Base-by-base conservation (phyloP, 2,113 vertebrate species). In the Rhynchomys soricoides region DNA sequence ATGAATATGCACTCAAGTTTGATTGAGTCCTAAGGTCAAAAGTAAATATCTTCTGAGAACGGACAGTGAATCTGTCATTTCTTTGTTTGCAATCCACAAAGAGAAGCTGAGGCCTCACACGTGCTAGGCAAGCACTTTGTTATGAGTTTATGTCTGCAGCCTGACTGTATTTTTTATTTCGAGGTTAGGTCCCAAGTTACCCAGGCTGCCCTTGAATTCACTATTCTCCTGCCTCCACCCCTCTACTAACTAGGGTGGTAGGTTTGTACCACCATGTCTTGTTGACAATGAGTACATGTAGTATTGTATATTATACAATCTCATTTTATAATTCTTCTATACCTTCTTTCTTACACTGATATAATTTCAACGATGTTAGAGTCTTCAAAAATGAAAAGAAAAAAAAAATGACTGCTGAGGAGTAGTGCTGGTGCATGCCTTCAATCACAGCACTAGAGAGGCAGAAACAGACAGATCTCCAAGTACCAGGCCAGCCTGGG, bases 21-120 rank as follows among this genome's bases (percentile, higher is more conserved):
- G 43, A 94, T 68, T 85, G 31, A 88, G 10, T 59, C 71, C n/a
- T 48, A 93, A 90, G 15, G 26, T 0, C 11, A 77, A 68, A 89
- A 48, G 4, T 21, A 70, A 94, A 62, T 59, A 24, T 50, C 2
- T 96, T 85, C 64, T 86, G 68, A 95, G 64, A 97, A 94, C 71
- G 52, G 21, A 66, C 6, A 86, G 9, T 31, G 12, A 93, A 5
- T 34, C 52, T 45, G 8, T 31, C 0, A 0, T 37, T 73, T 91
- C 10, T 68, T 86, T 66, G 17, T 22, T 48, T 48, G 29, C 5
- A 48, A 7, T 50, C 13, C 62, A 48, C 11, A 29, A 9, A 66
- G 2, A 4, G 15, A 85, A 64, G 82, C 4, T 34, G 17, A 24
- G 40, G 12, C 26, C 11, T 37, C 62, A 37, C 5, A 66, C 43